These are phyloP conservation scores for Bradypodion pumilum DNA, from an alignment of 2,797 vertebrate species.

Conservation along the genomic window DNA sequence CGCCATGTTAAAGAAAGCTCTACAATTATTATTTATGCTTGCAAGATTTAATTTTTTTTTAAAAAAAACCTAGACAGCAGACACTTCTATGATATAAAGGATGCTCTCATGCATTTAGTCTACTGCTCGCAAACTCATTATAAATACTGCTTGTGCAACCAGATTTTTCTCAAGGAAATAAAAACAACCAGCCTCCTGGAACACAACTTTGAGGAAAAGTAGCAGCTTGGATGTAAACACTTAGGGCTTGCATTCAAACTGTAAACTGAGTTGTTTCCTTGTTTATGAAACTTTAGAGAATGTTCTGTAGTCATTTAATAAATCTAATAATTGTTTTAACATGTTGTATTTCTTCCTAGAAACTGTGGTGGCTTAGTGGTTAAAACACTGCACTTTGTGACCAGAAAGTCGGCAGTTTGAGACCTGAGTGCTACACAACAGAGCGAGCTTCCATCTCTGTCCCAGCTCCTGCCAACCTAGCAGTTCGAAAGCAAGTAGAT, in stretches of 20 bases:
- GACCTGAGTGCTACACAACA: too few species aligned
- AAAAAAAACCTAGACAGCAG: not conserved
- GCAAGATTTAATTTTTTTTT: too few species aligned
- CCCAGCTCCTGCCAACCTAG: too few species aligned
- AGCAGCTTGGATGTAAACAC: not conserved
- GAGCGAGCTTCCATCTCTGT: too few species aligned
- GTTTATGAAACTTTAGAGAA: not conserved
- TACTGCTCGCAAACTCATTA: not conserved
- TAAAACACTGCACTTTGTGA: too few species aligned
- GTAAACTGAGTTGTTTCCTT: not conserved
- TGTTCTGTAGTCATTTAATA: not conserved
- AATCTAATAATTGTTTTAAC: not conserved
- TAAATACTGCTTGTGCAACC: slow-evolving; percentile 1
- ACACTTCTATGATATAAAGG: not conserved
- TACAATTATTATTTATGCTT: too few species aligned
- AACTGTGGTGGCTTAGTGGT: too few species aligned
- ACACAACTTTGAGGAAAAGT: slow-evolving; percentile 2
- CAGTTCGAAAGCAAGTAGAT: too few species aligned
- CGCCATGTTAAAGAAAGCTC: too few species aligned
- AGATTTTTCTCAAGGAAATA: slow-evolving; percentile 14
- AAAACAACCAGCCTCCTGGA: not conserved
- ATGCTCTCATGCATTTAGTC: not conserved
- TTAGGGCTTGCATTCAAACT: not conserved
- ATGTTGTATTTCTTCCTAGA: not conserved
- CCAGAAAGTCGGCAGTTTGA: too few species aligned